Base-by-base conservation (phyloP, 2,797 vertebrate species). In the Rhynchotus rufescens region DNA sequence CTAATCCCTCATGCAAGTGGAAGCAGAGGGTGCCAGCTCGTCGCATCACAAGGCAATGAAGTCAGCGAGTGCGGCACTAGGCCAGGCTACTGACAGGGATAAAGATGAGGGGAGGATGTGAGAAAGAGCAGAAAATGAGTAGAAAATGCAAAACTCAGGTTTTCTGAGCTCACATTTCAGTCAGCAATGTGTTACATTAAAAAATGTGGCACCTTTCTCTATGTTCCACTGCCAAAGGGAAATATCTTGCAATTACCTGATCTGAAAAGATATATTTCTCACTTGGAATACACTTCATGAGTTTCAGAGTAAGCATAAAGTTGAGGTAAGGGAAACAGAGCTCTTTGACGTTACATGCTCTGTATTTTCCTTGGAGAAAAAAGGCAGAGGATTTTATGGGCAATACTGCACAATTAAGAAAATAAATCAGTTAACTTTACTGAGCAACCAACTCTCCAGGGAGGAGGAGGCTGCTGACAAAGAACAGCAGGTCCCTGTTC, bases 1-100 rank as follows among this genome's bases (percentile, higher is more conserved):
- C 19, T 21, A 54, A 17, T 26, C 0, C 0, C 20, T 54, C 19
- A 28, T 23, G 44, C 0, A 1, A 0, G 3, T 4, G 2, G 65
- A 59, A 69, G 40, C 44, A 67, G 47, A 66, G 72, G 59, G 2
- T 68, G 44, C 4, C 49, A 56, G 68, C 15, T 4, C 77, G 40
- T 12, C 3, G 20, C 49, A 9, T 25, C 47, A 52, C 57, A 67
- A 40, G 23, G 22, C 15, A 21, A 17, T 26, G 60, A 9, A 86
- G 32, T 38, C 10, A 1, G 25, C 28, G 38, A 47, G 51, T 7
- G 15, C n/a, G 21, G 38, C 36, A 26, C 19, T 3, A 51, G 21
- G 36, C 65, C 79, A 60, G 62, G 20, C 47, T 56, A 30, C 25
- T 66, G 51, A 22, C 26, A 66, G 60, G 28, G 52, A 40, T 74